Conservation (phyloP, 2,797 vertebrate genomes). For the Hirundo rustica region DNA sequence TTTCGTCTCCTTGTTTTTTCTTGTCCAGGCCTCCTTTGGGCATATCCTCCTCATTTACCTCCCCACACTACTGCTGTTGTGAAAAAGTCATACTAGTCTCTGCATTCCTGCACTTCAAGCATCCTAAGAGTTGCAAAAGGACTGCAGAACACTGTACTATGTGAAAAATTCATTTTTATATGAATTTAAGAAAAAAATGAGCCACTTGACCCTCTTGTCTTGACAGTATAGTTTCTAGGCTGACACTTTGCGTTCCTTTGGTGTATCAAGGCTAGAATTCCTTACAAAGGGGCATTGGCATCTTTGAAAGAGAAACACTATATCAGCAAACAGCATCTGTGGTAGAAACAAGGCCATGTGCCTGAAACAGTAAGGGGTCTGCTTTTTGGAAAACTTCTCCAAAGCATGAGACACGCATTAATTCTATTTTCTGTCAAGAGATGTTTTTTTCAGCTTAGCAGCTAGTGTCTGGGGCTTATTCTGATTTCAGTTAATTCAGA, state of each 20-base stretch:
- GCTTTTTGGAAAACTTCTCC: neutral
- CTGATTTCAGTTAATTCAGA: conserved; percentile 52
- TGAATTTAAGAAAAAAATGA: neutral
- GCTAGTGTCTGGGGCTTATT: conserved; percentile 20
- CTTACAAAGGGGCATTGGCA: neutral
- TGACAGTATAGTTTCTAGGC: neutral
- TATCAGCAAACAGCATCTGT: neutral
- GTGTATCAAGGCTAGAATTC: neutral
- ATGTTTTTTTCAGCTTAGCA: conserved; percentile 19
- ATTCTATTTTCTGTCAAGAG: conserved; percentile 38
- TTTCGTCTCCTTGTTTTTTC: neutral
- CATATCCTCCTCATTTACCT: neutral
- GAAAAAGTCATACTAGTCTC: neutral
- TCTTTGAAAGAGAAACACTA: neutral
- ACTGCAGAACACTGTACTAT: neutral
- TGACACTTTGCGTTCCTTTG: neutral
- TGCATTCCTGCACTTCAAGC: neutral
- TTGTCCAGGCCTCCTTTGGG: neutral
- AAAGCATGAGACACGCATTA: neutral
- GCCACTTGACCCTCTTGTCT: neutral
- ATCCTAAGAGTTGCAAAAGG: neutral
- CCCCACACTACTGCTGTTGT: accelerated
- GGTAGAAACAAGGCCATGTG: neutral
- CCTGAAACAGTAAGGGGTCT: neutral
- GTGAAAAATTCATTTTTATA: neutral